Conservation (phyloP, 2,113 vertebrate genomes). For the Donacobius atricapilla region DNA sequence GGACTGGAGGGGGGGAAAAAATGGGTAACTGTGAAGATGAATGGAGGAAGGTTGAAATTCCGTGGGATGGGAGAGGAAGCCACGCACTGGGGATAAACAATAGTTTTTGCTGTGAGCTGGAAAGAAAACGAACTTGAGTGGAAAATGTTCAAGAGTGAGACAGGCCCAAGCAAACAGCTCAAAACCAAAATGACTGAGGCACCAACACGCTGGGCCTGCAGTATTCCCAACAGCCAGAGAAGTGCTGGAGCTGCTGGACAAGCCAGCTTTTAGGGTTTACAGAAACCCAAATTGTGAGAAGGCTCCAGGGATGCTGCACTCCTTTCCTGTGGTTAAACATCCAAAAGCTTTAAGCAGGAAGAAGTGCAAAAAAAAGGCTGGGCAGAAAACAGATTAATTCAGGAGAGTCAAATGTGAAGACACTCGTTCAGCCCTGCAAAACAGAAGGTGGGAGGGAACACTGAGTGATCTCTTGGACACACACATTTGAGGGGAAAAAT, state of each 20-base stretch:
- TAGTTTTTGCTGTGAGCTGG: rapidly evolving
- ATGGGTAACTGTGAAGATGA: background rate
- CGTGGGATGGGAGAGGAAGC: background rate
- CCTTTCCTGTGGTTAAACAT: rapidly evolving
- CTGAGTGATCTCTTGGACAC: background rate
- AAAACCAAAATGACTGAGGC: background rate
- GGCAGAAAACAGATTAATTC: background rate
- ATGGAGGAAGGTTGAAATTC: background rate
- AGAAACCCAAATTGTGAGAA: rapidly evolving
- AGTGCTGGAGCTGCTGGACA: background rate
- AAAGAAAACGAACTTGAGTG: background rate
- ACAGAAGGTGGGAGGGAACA: background rate
- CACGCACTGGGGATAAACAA: background rate
- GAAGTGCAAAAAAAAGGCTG: background rate
- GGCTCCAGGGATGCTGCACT: background rate
- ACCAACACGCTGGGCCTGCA: background rate
- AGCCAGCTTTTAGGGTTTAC: background rate
- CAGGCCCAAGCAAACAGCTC: background rate
- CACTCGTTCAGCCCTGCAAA: background rate
- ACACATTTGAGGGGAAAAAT: background rate
- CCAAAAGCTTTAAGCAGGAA: background rate
- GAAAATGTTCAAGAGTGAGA: background rate
- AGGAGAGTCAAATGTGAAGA: background rate
- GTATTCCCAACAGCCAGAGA: background rate
- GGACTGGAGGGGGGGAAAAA: background rate